Evolutionary conservation across 2,888 invertebrate genomes (phyloP).

Genomic region (Apotomis capreana): DNA sequence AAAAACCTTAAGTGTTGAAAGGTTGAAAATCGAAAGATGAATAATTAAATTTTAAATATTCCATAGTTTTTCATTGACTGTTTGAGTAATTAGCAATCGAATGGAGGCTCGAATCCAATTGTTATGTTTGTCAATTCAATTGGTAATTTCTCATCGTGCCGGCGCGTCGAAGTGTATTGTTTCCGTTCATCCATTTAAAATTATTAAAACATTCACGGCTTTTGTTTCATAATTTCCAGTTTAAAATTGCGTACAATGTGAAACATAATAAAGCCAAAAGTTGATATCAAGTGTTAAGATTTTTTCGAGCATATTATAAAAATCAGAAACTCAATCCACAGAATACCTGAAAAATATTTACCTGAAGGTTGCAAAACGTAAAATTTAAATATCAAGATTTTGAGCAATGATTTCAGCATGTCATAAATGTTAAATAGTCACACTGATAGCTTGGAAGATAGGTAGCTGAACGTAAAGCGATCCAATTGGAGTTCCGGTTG

Average conservation of each 20-base stretch:
- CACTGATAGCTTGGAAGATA: not conserved
- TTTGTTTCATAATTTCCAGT: slow-evolving; percentile 48
- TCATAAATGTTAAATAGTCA: not conserved
- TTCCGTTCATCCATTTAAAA: slow-evolving; percentile 56
- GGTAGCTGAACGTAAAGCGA: not conserved
- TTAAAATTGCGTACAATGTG: slow-evolving; percentile 7
- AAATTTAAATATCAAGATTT: too few relatives aligned
- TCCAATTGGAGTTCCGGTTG: not conserved
- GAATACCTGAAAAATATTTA: too few relatives aligned
- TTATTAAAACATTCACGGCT: slow-evolving; percentile 52
- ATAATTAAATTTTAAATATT: slow-evolving; percentile 68
- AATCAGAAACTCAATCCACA: too few relatives aligned
- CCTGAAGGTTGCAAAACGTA: too few relatives aligned
- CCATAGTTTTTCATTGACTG: slow-evolving; percentile 61
- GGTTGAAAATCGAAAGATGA: slow-evolving; percentile 40
- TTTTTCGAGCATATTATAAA: too few relatives aligned
- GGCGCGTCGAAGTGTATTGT: slow-evolving; percentile 57
- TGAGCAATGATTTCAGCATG: too few relatives aligned
- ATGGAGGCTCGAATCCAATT: slow-evolving; percentile 60
- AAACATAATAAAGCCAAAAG: not conserved
- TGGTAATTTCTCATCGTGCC: slow-evolving; percentile 67
- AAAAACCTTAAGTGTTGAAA: not conserved
- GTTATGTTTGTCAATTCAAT: slow-evolving; percentile 68
- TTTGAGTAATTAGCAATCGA: slow-evolving; percentile 69
- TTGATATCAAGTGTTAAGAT: too few relatives aligned